Evolutionary conservation across 1,140 invertebrate species (phyloP).

Genomic region (Orius insidiosus): DNA sequence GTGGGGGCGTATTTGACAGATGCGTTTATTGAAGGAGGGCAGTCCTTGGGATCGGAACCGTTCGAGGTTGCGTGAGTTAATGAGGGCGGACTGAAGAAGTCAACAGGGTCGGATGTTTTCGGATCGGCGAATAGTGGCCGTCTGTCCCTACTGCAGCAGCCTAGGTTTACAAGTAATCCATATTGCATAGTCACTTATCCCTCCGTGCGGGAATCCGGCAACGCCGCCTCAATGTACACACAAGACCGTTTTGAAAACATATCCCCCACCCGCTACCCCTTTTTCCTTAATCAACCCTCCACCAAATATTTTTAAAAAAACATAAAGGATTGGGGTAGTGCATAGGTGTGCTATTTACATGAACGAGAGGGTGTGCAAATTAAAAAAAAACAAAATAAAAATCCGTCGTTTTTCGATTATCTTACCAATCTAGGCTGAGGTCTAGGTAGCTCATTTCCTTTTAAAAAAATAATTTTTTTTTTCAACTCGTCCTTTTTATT

Average conservation of each 20-base stretch:
- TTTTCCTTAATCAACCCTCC: conserved; percentile 1
- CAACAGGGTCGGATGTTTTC: conserved; percentile 4
- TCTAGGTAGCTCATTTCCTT: conserved; percentile 17
- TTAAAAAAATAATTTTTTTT: conserved; percentile 8
- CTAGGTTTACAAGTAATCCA: conserved; percentile 12
- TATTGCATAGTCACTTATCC: conserved; percentile 14
- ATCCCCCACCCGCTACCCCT: conserved; percentile 5
- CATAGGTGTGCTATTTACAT: conserved; percentile 14
- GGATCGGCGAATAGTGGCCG: conserved; percentile 3
- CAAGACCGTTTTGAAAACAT: conserved; percentile 16
- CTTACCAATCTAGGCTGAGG: conserved; percentile 18
- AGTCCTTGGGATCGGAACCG: no score
- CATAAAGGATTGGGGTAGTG: conserved; percentile 6
- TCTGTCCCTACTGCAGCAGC: conserved; percentile 7
- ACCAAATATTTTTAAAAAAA: conserved; percentile 5
- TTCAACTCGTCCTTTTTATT: conserved; percentile 11
- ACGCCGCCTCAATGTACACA: conserved; percentile 10
- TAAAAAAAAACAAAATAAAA: conserved; percentile 8
- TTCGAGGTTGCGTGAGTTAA: background rate
- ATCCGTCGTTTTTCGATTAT: conserved; percentile 8
- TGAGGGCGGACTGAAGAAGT: conserved; percentile 1
- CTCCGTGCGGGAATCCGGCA: conserved; percentile 4
- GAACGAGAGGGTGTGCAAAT: conserved; percentile 8
- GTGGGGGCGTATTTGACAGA: no score
- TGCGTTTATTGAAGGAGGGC: no score